Conservation (phyloP, 2,113 vertebrate species). For the Cottus gobio region DNA sequence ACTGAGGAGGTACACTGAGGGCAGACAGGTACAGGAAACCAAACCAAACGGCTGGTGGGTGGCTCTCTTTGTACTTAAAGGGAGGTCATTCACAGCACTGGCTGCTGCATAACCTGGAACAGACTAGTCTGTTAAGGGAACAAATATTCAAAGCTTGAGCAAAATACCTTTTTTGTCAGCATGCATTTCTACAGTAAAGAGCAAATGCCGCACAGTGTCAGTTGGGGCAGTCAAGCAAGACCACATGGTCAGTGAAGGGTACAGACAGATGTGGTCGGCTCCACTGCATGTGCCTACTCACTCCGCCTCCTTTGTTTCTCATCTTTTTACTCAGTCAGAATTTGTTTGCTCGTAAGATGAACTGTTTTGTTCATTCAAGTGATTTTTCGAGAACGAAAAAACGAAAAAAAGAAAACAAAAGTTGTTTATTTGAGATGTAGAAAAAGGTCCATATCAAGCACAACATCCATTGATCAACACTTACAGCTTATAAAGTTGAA, state of each 20-base stretch:
- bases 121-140: conserved; percentile 52
- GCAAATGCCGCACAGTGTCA: conserved; percentile 13
- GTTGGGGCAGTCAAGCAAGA: conserved; percentile 32
- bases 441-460: conserved; percentile 72
- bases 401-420: background rate
- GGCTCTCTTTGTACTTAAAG: conserved; percentile 56
- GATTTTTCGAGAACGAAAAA: conserved; percentile 16
- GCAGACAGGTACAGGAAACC: conserved; percentile 68
- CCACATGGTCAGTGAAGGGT: conserved; percentile 30
- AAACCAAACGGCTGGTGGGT: conserved; percentile 58
- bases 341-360: conserved; percentile 18
- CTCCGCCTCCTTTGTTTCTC: conserved; percentile 18
- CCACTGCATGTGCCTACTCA: conserved; percentile 1
- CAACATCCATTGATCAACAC: conserved; percentile 63
- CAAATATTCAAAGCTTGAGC: conserved; percentile 40
- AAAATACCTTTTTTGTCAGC: conserved; percentile 13
- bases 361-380: conserved; percentile 60
- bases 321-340: conserved; percentile 41
- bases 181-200: conserved; percentile 24
- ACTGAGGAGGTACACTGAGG: conserved; percentile 73
- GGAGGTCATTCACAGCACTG: conserved; percentile 56
- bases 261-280: conserved; percentile 32
- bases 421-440: conserved; percentile 51
- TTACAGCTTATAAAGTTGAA: conserved; percentile 54
- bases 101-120: conserved; percentile 45